Conservation (phyloP, 2,888 invertebrate genomes). For the Gari tellinella region DNA sequence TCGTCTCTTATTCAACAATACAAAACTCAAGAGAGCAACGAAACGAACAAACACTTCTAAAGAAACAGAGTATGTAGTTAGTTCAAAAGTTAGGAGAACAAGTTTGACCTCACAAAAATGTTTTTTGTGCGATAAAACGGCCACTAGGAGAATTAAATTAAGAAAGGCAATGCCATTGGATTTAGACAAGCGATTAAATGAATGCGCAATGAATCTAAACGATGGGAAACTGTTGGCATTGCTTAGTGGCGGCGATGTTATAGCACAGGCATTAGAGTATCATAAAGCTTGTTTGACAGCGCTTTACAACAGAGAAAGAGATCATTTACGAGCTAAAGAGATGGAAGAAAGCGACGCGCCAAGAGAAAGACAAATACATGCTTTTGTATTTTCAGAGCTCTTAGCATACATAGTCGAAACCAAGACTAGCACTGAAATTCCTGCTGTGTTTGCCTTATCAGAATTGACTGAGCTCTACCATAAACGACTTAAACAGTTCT, state of each 20-base stretch:
- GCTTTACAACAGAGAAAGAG: constrained; percentile 51
- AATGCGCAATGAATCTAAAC: constrained; percentile 50
- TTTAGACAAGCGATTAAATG: constrained; percentile 44
- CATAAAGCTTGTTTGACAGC: constrained; percentile 45
- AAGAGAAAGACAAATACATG: constrained; percentile 1
- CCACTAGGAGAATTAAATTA: constrained; percentile 16
- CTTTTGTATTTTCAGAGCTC: constrained; percentile 26
- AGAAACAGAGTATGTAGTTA: background rate
- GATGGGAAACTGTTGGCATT: constrained; percentile 52
- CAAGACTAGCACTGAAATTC: constrained; percentile 23
- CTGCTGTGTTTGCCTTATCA: constrained; percentile 46
- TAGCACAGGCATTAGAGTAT: constrained; percentile 63
- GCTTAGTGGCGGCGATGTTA: constrained; percentile 56
- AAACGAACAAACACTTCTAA: constrained; percentile 16
- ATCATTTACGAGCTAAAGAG: constrained; percentile 11
- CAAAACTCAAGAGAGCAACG: constrained; percentile 38
- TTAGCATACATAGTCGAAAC: constrained; percentile 53
- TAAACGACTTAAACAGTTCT: constrained; percentile 30
- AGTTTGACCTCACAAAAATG: constrained; percentile 18
- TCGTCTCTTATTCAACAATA: no score
- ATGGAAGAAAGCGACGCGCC: background rate
- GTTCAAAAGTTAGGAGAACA: background rate
- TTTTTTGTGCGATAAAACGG: constrained; percentile 46
- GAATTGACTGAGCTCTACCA: constrained; percentile 51
- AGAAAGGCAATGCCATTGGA: constrained; percentile 57